These are phyloP conservation scores for Hyperopisus bebe DNA, from an alignment of 2,113 vertebrate species.

Conservation along the genomic window DNA sequence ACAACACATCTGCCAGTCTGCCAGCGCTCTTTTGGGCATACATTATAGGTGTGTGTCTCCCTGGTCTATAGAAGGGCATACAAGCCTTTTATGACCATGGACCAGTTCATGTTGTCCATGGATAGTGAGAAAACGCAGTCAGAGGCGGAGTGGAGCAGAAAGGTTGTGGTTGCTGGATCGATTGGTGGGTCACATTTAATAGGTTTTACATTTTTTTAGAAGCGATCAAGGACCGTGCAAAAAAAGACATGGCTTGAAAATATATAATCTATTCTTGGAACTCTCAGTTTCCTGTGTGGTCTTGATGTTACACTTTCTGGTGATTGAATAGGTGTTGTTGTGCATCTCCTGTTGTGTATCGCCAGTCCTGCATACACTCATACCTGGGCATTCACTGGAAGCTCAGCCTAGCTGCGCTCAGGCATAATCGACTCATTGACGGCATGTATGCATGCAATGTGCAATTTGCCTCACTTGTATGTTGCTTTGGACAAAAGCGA, in stretches of 20 bases:
- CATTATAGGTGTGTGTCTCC: background rate
- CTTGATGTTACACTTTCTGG: background rate
- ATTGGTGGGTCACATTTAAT: background rate
- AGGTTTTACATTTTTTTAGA: background rate
- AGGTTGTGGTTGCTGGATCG: background rate
- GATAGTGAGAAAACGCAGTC: background rate
- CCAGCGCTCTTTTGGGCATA: background rate
- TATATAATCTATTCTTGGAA: background rate
- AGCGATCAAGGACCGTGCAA: background rate
- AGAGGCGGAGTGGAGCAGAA: background rate
- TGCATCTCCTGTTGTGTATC: background rate
- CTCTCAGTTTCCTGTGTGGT: background rate
- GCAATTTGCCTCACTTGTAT: background rate
- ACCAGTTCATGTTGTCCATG: background rate
- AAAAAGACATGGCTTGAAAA: background rate
- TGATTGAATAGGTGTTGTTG: background rate
- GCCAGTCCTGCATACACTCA: background rate
- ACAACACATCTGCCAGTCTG: background rate
- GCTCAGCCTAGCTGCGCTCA: background rate
- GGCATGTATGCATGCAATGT: background rate
- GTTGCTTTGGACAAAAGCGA: background rate
- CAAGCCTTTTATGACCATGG: background rate
- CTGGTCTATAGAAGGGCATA: background rate
- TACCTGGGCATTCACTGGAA: background rate
- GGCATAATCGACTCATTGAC: background rate